Evolutionary conservation across 2,888 invertebrate genomes (phyloP).

Genomic region (Caenorhabditis virilis): DNA sequence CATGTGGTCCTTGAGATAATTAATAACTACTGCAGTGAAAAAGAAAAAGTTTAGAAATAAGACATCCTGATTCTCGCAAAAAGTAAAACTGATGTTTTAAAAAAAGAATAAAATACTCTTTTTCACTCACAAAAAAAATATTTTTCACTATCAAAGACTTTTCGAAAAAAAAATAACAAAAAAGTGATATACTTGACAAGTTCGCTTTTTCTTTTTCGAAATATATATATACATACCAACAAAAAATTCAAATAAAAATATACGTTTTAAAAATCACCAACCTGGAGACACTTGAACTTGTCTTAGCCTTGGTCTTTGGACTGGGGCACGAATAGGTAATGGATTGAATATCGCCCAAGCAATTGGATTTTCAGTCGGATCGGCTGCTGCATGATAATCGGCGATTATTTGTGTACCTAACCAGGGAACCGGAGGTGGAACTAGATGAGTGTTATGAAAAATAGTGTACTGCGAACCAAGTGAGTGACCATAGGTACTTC

Average conservation of each 20-base stretch:
- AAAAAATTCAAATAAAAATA: too few relatives aligned
- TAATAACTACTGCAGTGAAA: neutral
- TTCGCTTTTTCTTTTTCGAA: too few relatives aligned
- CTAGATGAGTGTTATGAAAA: conserved; percentile 27
- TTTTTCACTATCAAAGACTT: neutral
- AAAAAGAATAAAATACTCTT: too few relatives aligned
- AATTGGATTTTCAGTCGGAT: conserved; percentile 39
- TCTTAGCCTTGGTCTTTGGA: conserved; percentile 27
- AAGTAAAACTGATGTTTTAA: too few relatives aligned
- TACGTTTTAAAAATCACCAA: conserved; percentile 6
- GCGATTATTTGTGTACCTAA: conserved; percentile 38
- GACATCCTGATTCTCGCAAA: neutral
- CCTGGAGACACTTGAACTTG: conserved; percentile 30
- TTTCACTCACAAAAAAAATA: neutral
- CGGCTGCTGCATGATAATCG: conserved; percentile 23
- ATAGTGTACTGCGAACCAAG: neutral
- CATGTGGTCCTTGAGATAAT: neutral
- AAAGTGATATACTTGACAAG: too few relatives aligned
- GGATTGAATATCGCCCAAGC: conserved; percentile 58
- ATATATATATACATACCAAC: too few relatives aligned
- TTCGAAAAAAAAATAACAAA: neutral
- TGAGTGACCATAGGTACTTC: conserved; percentile 26
- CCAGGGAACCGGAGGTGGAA: conserved; percentile 32
- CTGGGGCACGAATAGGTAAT: conserved; percentile 34
- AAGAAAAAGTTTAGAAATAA: neutral